These are phyloP conservation scores for Heterohyrax brucei DNA, from an alignment of 2,797 vertebrate species.

Conservation along the genomic window DNA sequence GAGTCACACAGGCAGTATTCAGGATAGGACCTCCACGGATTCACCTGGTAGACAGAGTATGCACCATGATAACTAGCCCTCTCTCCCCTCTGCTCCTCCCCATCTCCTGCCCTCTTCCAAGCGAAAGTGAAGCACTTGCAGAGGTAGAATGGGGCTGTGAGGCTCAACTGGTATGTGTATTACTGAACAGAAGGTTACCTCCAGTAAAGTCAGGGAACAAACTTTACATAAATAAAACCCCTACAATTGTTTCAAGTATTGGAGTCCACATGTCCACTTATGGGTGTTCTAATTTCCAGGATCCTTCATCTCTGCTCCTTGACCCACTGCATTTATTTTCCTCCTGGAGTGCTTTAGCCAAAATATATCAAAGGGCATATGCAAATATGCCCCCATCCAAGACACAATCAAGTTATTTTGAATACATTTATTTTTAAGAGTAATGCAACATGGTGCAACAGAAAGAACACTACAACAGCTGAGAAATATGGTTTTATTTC, in stretches of 20 bases:
- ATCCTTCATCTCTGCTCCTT: neutral
- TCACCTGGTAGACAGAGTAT: neutral
- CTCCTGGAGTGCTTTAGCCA: neutral
- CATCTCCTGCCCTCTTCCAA: neutral
- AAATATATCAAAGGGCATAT: slow-evolving; percentile 24
- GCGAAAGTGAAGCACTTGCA: slow-evolving; percentile 5
- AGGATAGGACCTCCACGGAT: neutral
- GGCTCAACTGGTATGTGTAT: neutral
- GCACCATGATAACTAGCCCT: neutral
- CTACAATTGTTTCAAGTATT: neutral
- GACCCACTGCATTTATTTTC: neutral
- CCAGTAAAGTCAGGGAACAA: slow-evolving; percentile 25
- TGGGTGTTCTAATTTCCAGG: neutral
- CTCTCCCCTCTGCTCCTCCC: neutral
- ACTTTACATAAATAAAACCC: slow-evolving; percentile 31
- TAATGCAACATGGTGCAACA: neutral
- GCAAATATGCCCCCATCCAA: slow-evolving; percentile 19
- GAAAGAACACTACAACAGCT: neutral
- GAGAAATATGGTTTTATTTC: neutral
- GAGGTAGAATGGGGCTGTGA: neutral
- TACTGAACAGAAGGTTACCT: neutral
- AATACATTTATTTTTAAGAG: slow-evolving; percentile 33
- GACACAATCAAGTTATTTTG: slow-evolving; percentile 45
- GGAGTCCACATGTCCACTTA: neutral
- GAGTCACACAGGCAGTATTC: neutral